These are phyloP conservation scores for Rhizoglyphus robini DNA, from an alignment of 1,140 invertebrate genomes.

Conservation along the genomic window DNA sequence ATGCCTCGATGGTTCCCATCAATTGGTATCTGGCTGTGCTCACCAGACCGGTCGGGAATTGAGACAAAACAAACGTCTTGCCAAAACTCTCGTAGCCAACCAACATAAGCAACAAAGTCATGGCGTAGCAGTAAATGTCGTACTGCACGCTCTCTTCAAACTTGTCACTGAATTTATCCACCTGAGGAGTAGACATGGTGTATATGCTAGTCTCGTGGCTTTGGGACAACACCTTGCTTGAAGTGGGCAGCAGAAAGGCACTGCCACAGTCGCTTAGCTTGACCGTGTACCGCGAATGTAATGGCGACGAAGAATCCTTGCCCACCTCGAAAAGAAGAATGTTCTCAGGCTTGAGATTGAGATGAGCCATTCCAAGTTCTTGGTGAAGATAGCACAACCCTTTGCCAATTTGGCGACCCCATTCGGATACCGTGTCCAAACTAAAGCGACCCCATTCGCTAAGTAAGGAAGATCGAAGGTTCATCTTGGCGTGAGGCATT, in stretches of 20 bases:
- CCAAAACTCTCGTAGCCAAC: constrained; percentile 3
- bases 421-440: neutral
- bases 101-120: neutral
- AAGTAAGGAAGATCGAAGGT: neutral
- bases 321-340: neutral
- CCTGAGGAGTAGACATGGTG: neutral
- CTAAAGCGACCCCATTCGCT: neutral
- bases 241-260: neutral
- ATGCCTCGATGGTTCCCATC: neutral
- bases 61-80: neutral
- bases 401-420: neutral
- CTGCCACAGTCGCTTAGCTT: neutral
- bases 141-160: neutral
- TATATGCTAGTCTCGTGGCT: neutral
- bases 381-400: neutral
- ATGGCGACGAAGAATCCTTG: neutral
- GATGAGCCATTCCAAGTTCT: neutral
- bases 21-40: neutral
- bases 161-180: neutral
- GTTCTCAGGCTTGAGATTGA: constrained; percentile 10
- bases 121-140: neutral
- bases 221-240: neutral
- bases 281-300: neutral
- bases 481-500: neutral
- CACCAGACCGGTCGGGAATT: neutral